Percentiles rank a stretch among this genome's conserved stretches.
Conservation (phyloP, 1,140 invertebrate species). For the Adoxophyes honmai region DNA sequence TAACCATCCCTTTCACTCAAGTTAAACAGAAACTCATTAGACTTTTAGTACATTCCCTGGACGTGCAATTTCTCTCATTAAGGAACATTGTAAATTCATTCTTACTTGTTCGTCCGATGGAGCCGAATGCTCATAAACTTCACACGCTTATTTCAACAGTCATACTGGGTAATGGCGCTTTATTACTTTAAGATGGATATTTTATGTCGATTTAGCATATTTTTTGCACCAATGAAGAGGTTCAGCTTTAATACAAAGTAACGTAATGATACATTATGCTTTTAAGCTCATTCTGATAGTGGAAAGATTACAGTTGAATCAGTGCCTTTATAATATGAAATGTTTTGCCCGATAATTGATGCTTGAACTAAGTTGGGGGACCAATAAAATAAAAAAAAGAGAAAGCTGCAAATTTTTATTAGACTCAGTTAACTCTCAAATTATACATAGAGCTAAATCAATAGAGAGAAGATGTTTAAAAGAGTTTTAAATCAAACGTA, state of each 20-base stretch:
- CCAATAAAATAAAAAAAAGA: no score
- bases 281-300: no score
- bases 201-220: not conserved
- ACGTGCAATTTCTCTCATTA: constrained; percentile 36
- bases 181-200: constrained; percentile 11
- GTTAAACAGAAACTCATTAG: constrained; percentile 26
- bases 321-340: no score
- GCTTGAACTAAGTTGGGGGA: no score
- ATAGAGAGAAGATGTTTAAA: no score
- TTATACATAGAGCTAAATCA: no score
- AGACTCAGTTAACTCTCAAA: no score
- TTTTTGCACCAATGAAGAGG: not conserved
- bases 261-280: not conserved
- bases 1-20: not conserved
- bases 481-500: no score
- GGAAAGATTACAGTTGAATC: no score
- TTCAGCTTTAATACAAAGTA: not conserved
- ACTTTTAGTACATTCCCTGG: constrained; percentile 31
- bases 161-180: constrained; percentile 6
- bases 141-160: constrained; percentile 20
- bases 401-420: no score
- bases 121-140: constrained; percentile 18
- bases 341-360: no score
- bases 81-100: constrained; percentile 32
- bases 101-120: constrained; percentile 27